Conservation (phyloP, 2,113 vertebrate genomes). For the Egretta garzetta region DNA sequence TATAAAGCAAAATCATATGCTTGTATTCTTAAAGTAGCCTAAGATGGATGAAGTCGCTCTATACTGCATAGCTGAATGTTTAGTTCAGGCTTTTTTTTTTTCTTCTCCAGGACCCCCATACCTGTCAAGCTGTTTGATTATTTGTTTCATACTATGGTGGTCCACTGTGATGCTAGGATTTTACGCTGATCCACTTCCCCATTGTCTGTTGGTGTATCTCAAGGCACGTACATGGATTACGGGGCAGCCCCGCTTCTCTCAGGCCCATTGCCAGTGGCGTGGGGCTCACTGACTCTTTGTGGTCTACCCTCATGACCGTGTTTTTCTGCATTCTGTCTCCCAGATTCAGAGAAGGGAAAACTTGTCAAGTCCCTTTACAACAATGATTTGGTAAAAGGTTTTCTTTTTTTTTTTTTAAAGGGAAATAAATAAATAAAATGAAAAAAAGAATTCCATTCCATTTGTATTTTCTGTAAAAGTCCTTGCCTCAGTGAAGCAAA, state of each 20-base stretch:
- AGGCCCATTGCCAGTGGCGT: neutral
- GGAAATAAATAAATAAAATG: slow-evolving; percentile 79
- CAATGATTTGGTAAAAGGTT: neutral
- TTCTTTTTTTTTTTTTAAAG: neutral
- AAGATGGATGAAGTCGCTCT: neutral
- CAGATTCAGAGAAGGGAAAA: slow-evolving; percentile 53
- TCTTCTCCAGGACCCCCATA: neutral
- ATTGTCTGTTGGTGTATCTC: neutral
- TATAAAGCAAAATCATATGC: neutral
- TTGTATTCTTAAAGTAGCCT: neutral
- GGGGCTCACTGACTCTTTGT: neutral
- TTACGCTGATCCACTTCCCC: neutral
- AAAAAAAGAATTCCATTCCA: slow-evolving; percentile 64
- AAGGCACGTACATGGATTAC: neutral
- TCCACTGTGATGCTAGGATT: neutral
- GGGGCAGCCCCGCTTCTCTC: neutral
- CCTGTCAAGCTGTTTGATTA: neutral
- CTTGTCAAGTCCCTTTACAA: slow-evolving; percentile 38
- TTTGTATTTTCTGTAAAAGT: slow-evolving; percentile 53
- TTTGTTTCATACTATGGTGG: neutral
- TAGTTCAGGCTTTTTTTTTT: neutral
- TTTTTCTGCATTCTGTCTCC: slow-evolving; percentile 46
- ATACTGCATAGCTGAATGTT: neutral
- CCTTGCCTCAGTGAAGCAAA: slow-evolving; percentile 52
- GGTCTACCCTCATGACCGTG: neutral